Conservation (phyloP, 23 tunicate species). For the Ascidia mentula region DNA sequence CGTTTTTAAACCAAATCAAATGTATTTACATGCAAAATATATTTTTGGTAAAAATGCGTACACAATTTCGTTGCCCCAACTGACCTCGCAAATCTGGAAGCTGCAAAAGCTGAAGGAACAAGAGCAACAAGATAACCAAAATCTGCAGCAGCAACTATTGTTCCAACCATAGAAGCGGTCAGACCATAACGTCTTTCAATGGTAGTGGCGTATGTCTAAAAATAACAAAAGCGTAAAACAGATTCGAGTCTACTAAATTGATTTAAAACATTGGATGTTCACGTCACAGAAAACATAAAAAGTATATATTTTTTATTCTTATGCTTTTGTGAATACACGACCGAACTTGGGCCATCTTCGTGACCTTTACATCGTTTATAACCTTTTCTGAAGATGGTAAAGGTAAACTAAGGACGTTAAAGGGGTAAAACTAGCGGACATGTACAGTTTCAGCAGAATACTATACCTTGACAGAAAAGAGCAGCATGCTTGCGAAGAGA, state of each 20-base stretch:
- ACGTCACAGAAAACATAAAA: no score
- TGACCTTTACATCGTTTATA: no score
- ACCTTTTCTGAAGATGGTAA: no score
- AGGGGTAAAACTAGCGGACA: no score
- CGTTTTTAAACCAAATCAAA: neutral
- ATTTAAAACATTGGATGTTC: no score
- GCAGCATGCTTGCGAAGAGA: constrained; percentile 32
- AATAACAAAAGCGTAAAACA: no score
- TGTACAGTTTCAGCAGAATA: no score
- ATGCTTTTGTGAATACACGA: no score
- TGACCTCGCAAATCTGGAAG: constrained; percentile 22
- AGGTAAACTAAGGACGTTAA: no score
- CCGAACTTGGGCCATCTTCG: no score
- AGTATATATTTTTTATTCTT: no score
- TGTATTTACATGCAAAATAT: neutral
- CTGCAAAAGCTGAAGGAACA: constrained; percentile 21
- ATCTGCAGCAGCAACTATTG: constrained; percentile 13
- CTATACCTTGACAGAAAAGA: constrained; percentile 38
- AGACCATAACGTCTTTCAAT: constrained; percentile 42
- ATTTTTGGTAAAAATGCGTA: neutral
- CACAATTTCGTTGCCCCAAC: neutral
- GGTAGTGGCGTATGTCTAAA: constrained; percentile 38
- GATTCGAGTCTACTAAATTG: no score
- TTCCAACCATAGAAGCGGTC: constrained; percentile 15
- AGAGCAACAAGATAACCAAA: constrained; percentile 11